Conservation (phyloP, 2,888 invertebrate species). For the Drosophila atripex region DNA sequence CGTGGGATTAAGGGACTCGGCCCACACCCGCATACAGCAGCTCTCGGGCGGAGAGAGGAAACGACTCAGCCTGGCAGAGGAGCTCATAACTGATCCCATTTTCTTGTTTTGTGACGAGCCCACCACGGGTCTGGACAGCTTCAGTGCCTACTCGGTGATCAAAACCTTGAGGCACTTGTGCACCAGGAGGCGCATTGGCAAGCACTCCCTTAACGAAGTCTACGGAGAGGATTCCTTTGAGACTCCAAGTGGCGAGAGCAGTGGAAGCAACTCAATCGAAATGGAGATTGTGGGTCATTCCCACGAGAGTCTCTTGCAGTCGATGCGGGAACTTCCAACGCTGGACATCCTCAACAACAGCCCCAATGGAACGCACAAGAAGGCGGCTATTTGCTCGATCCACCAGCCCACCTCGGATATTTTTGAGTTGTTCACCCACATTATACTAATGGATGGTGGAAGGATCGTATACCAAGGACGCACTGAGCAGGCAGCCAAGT, state of each 20-base stretch:
- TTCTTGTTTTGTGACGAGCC: slow-evolving; percentile 97
- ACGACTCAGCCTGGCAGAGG: slow-evolving; percentile 93
- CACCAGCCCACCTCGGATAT: slow-evolving; percentile 96
- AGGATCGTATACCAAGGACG: slow-evolving; percentile 91
- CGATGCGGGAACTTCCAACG: slow-evolving; percentile 65
- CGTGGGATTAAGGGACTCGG: slow-evolving; percentile 90
- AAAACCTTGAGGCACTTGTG: slow-evolving; percentile 87
- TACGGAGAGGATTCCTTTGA: slow-evolving; percentile 76
- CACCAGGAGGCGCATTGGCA: slow-evolving; percentile 83
- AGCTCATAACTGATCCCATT: slow-evolving; percentile 94
- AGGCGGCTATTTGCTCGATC: slow-evolving; percentile 93
- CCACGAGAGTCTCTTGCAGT: slow-evolving; percentile 57
- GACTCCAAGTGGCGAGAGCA: slow-evolving; percentile 64
- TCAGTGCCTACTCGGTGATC: slow-evolving; percentile 92
- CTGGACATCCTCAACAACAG: slow-evolving; percentile 70
- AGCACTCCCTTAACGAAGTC: slow-evolving; percentile 69
- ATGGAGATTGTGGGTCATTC: slow-evolving; percentile 72
- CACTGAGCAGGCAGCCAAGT: slow-evolving; percentile 87
- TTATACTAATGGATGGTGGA: slow-evolving; percentile 91
- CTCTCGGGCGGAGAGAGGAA: slow-evolving; percentile 96
- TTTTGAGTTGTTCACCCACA: slow-evolving; percentile 92
- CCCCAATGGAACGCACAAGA: slow-evolving; percentile 81
- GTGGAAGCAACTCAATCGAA: slow-evolving; percentile 74
- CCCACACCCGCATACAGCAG: slow-evolving; percentile 88
- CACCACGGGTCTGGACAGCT: slow-evolving; percentile 96